Evolutionary conservation across 1,140 invertebrate species (phyloP), one percentile per base, ranked within the genome.

Genomic region (Bombus terrestris): DNA sequence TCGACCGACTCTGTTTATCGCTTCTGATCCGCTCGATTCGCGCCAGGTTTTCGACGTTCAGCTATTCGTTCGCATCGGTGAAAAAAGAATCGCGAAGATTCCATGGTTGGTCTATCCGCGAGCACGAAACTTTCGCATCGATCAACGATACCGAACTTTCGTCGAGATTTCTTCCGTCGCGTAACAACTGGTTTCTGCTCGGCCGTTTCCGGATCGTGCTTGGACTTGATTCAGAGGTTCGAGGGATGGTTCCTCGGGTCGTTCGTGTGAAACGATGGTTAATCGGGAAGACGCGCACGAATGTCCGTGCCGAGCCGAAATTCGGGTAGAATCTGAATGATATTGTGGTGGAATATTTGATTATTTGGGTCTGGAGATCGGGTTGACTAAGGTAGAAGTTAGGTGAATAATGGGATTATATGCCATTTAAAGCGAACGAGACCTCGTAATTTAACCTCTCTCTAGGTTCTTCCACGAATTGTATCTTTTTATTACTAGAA

Each of bases 101-200:
- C 28, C 5, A 3, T 1, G 15, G 41, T 1, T 15, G 39, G 12
- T 71, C 25, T 22, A 28, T 18, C 22, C 37, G 39, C 25, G 69
- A 22, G n/a, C 71, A 73, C 71, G 71, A 47, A 43, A 73, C n/a
- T 43, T 47, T 73, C 71, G 39, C 71, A 73, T 73, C 71, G 71
- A 73, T 73, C 71, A 73, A 47, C 71, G 71, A 73, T 73, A 28
- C 71, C 12, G 28, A 43, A 43, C 41, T 73, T 73, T 41, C 71
- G n/a, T 15, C 39, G 71, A 72, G 39, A 32, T 72, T 72, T 72
- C 71, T 72, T 72, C 71, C 71, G 39, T 43, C 71, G 39, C 15
- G 41, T 47, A 43, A 73, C 28, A 32, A 47, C 39, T 28, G 71
- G 13, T n/a, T 43, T 32, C 39, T 43, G 39, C 39, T n/a, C 6